Evolutionary conservation across 2,113 vertebrate species (phyloP), one percentile per base, ranked within the genome.

Genomic region (Typhlomys cinereus): DNA sequence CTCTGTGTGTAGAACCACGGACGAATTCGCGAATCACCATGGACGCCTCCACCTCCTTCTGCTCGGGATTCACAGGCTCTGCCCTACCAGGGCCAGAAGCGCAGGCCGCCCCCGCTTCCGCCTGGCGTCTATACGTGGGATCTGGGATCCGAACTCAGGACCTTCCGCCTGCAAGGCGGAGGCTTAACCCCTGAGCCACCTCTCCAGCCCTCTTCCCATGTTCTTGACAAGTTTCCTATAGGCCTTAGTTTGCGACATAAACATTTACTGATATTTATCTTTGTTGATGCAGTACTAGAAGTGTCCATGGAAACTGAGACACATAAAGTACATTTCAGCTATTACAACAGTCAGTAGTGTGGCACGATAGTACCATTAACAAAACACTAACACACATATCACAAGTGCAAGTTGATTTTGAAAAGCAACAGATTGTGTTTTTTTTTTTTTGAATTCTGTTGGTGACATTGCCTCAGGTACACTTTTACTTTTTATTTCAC

Each of bases 361-460:
- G 69, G 75, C 12, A 5, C 90, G 85, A 57, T 95, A 82, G 93
- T 95, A 95, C 92, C 41, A 96, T 89, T 94, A 96, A 95, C 81
- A 61, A 54, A 84, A 50, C 12, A 88, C 31, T 61, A 75, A 41
- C 59, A 93, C 80, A 46, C 69, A 94, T 95, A 69, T 93, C 69
- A 87, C 96, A 95, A 97, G 97, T 94, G 96, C 67, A 90, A 52
- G 1, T 27, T 87, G 71, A 31, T 78, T 23, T 96, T 54, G 95
- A 67, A 93, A 81, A 94, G 36, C 4, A 90, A 36, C 15, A 59
- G 75, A 83, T 44, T 92, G 50, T 90, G 66, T 78, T 92, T 95
- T 88, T 69, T 74, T n/a, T 41, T 93, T 84, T 92, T 89, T 91
- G 90, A 94, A 96, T 71, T 12, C 14, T 23, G 4, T 70, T 86